A percentile compares a stretch with the other conserved stretches of the same genome.
These are phyloP conservation scores for Perca fluviatilis DNA, from an alignment of 2,113 vertebrate species.

Conservation along the genomic window DNA sequence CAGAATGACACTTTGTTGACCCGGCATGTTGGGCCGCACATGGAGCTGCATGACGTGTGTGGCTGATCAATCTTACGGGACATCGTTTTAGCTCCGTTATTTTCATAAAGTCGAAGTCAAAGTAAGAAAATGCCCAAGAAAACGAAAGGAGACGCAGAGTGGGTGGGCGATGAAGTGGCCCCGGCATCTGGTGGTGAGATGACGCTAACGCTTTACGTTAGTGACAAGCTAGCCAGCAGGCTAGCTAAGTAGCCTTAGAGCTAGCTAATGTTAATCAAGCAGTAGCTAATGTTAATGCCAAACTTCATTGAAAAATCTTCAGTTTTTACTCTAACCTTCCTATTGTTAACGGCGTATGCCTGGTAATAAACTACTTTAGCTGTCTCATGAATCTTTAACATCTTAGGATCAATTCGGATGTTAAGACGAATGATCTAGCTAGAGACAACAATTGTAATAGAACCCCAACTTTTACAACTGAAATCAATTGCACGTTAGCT, in stretches of 20 bases:
- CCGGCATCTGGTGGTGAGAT: conserved; percentile 62
- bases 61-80: not conserved
- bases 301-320: not conserved
- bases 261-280: conserved; percentile 42
- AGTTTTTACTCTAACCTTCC: too few relatives aligned
- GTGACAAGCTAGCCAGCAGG: conserved; percentile 15
- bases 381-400: not conserved
- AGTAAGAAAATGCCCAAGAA: conserved; percentile 81
- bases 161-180: conserved; percentile 80
- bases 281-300: not conserved
- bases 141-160: conserved; percentile 80
- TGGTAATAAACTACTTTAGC: not conserved
- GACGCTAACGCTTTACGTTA: not conserved
- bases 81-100: not conserved
- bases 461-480: too few relatives aligned
- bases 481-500: too few relatives aligned
- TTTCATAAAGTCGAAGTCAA: not conserved
- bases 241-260: conserved; percentile 32
- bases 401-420: not conserved
- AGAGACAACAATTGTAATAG: too few relatives aligned
- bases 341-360: rapidly evolving
- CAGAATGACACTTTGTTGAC: not conserved
- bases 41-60: conserved; percentile 39
- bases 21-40: conserved; percentile 51
- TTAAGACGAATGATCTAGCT: too few relatives aligned